A percentile compares a stretch with the other conserved stretches of the same genome.
These are phyloP conservation scores for Motacilla alba DNA, from an alignment of 2,113 vertebrate species.

Conservation along the genomic window DNA sequence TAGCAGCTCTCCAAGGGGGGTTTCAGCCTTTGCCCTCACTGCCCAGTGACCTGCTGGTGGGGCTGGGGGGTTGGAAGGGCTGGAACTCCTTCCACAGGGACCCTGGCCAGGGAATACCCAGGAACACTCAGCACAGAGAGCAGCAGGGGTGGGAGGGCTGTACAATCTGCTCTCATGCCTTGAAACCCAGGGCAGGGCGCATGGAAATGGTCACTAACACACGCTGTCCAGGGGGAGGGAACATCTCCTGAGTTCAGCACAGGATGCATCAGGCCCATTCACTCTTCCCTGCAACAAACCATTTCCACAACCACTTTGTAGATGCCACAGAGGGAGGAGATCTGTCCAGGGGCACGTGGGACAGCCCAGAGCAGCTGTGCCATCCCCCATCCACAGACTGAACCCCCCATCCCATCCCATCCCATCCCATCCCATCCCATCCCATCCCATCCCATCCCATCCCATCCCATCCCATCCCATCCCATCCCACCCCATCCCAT, in stretches of 20 bases:
- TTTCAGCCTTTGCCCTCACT: background rate
- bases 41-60: background rate
- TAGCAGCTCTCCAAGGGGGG: background rate
- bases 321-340: background rate
- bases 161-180: background rate
- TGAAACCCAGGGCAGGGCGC: background rate
- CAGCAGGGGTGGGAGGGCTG: background rate
- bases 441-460: background rate
- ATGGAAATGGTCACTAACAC: background rate
- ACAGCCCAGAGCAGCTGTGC: background rate
- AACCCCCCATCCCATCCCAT: background rate
- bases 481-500: background rate
- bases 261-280: background rate
- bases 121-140: background rate
- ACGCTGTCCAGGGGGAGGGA: background rate
- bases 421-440: background rate
- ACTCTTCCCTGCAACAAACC: background rate
- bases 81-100: background rate
- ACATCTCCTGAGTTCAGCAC: background rate
- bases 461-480: background rate
- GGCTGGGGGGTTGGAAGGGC: background rate
- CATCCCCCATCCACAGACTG: background rate
- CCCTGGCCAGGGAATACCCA: background rate
- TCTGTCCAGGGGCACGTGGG: accelerated
- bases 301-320: background rate